A percentile compares a stretch with the other conserved stretches of the same genome.
Evolutionary conservation across 1,140 invertebrate genomes (phyloP).

Genomic region (Chrysoperla carnea): DNA sequence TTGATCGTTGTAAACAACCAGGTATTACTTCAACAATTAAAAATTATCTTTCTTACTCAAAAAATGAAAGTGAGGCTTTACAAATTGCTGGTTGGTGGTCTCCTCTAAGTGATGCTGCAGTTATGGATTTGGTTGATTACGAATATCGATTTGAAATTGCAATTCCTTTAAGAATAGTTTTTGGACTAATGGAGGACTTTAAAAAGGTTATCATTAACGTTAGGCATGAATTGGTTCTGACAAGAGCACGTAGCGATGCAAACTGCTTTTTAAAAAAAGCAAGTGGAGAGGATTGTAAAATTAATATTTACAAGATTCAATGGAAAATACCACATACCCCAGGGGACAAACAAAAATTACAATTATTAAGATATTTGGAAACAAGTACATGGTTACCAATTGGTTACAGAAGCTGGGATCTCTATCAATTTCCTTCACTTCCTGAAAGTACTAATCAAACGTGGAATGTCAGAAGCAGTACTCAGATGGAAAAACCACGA

Average conservation of each 20-base stretch:
- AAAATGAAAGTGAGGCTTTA: background rate
- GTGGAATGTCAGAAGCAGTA: constrained; percentile 11
- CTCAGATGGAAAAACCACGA: constrained; percentile 10
- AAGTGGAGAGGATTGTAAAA: constrained; percentile 2
- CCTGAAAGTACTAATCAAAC: constrained; percentile 7
- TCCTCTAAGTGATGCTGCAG: background rate
- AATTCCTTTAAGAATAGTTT: constrained; percentile 6
- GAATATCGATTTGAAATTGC: constrained; percentile 4
- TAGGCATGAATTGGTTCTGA: constrained; percentile 8
- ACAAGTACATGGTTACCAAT: constrained; percentile 8
- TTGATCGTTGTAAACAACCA: constrained; percentile 3
- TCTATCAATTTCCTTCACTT: constrained; percentile 14
- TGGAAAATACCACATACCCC: constrained; percentile 6
- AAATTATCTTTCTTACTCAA: constrained; percentile 2
- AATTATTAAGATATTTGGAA: constrained; percentile 5
- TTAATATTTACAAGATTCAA: constrained; percentile 5
- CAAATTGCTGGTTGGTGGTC: constrained; percentile 4
- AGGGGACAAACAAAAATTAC: constrained; percentile 6
- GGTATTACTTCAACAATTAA: constrained; percentile 5
- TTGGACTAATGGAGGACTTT: constrained; percentile 7
- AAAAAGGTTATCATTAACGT: constrained; percentile 7
- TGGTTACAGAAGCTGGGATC: constrained; percentile 15
- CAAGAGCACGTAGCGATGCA: constrained; percentile 5
- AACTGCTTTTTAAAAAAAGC: constrained; percentile 4
- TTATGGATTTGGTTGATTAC: background rate